These are phyloP conservation scores for Drosophila bunnanda DNA, from an alignment of 2,888 invertebrate genomes.

Conservation along the genomic window DNA sequence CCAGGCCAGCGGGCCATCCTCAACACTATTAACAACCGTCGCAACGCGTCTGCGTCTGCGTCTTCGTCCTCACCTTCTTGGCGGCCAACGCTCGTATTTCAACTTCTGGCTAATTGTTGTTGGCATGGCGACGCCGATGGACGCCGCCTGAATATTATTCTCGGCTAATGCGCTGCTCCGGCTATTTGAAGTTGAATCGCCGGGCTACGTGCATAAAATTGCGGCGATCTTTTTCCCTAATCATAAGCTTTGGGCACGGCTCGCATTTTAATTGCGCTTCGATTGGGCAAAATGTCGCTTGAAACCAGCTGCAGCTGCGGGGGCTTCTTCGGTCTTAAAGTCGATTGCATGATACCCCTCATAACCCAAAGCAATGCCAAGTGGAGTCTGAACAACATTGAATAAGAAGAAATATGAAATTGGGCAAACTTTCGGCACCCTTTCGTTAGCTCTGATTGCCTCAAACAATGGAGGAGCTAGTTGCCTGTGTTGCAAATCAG, in stretches of 20 bases:
- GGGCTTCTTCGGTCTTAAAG: constrained; percentile 8
- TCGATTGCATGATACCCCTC: constrained; percentile 10
- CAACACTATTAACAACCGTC: constrained; percentile 25
- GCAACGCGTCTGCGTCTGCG: neutral
- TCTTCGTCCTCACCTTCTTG: neutral
- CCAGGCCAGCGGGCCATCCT: constrained; percentile 41
- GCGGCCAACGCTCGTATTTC: constrained; percentile 45
- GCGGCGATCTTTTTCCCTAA: constrained; percentile 61
- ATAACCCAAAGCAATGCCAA: constrained; percentile 1
- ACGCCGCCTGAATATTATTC: constrained; percentile 42
- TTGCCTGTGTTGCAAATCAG: constrained; percentile 38
- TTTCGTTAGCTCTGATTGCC: constrained; percentile 59
- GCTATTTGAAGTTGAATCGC: constrained; percentile 46
- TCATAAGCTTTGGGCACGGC: constrained; percentile 58
- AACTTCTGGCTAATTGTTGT: constrained; percentile 43
- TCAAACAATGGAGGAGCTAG: constrained; percentile 61
- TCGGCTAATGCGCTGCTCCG: constrained; percentile 45
- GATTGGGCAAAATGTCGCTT: constrained; percentile 26
- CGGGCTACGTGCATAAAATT: constrained; percentile 64
- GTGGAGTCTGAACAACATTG: constrained; percentile 39
- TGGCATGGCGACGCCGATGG: constrained; percentile 34
- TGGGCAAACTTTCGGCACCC: constrained; percentile 51
- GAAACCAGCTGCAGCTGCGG: constrained; percentile 3
- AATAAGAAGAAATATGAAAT: constrained; percentile 45
- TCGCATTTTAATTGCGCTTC: constrained; percentile 65